Base-by-base conservation (phyloP, 1,140 invertebrate genomes). In the Oppia nitens region DNA sequence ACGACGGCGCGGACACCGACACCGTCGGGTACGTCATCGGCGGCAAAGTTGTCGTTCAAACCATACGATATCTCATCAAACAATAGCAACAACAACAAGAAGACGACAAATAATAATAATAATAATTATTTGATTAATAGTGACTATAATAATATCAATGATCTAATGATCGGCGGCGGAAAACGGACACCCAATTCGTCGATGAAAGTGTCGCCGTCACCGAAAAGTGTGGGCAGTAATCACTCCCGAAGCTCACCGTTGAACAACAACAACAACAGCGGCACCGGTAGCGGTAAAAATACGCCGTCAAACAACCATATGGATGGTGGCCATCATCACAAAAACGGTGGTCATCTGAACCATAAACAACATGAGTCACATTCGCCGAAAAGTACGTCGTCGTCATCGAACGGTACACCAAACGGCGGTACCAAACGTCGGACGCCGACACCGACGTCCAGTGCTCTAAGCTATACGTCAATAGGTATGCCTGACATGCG, bases 61-160 rank as follows among this genome's bases (percentile, higher is more conserved):
- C 56, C 56, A 21, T 57, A 57, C 40, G 56, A 57, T n/a, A 20
- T 26, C 17, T 27, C 53, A 23, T 17, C 21, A 14, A 55, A 55
- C 26, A 73, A 81, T 2, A 66, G 83, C 66, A 83, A 86, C 54
- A 86, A 86, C 68, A 69, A 73, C 0, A 81, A 81, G 65, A 64
- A 68, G 26, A 40, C 59, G 24, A 49, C 54, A 12, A 63, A 66
- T 24, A 58, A 65, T 69, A 50, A 50, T 55, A 4, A 32, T 24
- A 56, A 53, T 24, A 29, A n/a, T n/a, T 45, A 2, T 40, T 40
- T 17, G 6, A 17, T 6, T 40, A 17, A 40, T 9, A 6, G 32
- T 9, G 17, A 40, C 32, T 40, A 6, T 40, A 17, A 40, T 40
- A 40, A 40, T 40, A 40, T 6, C 17, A 40, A 40, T 40, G 32